A percentile compares a stretch with the other conserved stretches of the same genome.
These are phyloP conservation scores for Tetropium fuscum DNA, from an alignment of 2,888 invertebrate species.

Conservation along the genomic window DNA sequence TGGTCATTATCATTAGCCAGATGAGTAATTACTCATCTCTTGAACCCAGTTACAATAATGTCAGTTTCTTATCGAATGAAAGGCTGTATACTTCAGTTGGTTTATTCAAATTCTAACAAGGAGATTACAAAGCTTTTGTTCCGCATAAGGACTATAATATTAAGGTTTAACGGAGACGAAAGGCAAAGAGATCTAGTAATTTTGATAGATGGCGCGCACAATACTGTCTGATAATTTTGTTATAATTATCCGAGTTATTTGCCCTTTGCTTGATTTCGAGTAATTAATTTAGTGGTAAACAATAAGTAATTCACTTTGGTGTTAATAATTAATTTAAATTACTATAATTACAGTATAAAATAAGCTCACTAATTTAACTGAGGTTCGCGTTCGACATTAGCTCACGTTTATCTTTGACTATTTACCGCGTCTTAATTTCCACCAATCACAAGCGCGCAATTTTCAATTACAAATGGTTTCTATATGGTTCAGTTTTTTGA, in stretches of 20 bases:
- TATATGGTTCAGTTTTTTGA: too few relatives aligned
- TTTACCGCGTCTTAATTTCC: too few relatives aligned
- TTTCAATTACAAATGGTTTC: too few relatives aligned
- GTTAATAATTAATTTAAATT: too few relatives aligned
- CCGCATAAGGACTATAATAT: slow-evolving; percentile 19
- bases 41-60: slow-evolving; percentile 39
- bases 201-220: slow-evolving; percentile 31
- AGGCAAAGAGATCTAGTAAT: slow-evolving; percentile 30
- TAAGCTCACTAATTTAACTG: too few relatives aligned
- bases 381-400: too few relatives aligned
- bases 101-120: slow-evolving; percentile 47
- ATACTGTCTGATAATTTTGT: slow-evolving; percentile 2
- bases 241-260: not conserved
- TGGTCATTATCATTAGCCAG: slow-evolving; percentile 52
- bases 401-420: too few relatives aligned
- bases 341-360: too few relatives aligned
- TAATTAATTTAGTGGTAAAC: too few relatives aligned
- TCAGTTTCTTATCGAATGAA: slow-evolving; percentile 46
- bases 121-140: slow-evolving; percentile 26
- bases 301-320: too few relatives aligned
- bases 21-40: slow-evolving; percentile 49
- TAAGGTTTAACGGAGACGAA: slow-evolving; percentile 23
- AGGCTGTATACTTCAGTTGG: slow-evolving; percentile 40
- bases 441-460: too few relatives aligned
- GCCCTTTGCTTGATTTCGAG: too few relatives aligned